phyloP scores from a whole-genome alignment of 1,140 invertebrate genomes.

The Drosophila arawakana region DNA sequence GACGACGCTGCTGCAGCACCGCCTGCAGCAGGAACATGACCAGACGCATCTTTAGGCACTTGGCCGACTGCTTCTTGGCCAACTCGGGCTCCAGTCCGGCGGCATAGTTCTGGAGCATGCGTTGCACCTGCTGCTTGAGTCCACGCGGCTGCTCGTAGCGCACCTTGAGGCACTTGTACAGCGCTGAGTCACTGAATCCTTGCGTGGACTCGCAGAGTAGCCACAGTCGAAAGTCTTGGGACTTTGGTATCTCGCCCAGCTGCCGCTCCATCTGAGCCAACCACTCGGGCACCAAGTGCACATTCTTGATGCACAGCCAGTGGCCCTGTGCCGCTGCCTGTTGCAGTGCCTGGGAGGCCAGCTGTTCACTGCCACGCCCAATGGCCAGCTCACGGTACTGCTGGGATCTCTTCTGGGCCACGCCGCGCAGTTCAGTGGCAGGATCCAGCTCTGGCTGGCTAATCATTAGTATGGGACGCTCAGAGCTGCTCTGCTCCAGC shows the following conservation, averaged over 20 bases:
- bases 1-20: constrained; percentile 93
- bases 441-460: constrained; percentile 92
- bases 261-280: constrained; percentile 90
- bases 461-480: constrained; percentile 91
- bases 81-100: constrained; percentile 39
- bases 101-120: constrained; percentile 84
- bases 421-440: constrained; percentile 89
- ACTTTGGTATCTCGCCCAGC: constrained; percentile 86
- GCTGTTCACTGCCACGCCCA: constrained; percentile 69
- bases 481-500: constrained; percentile 75
- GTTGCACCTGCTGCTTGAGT: constrained; percentile 87
- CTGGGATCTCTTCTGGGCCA: constrained; percentile 86
- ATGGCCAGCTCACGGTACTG: constrained; percentile 85
- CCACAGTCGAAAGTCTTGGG: constrained; percentile 91
- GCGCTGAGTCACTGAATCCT: constrained; percentile 66
- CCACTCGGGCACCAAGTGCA: constrained; percentile 94
- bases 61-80: constrained; percentile 60
- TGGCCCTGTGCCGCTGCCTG: constrained; percentile 68
- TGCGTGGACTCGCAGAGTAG: constrained; percentile 86
- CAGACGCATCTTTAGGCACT: constrained; percentile 79
- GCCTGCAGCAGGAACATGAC: constrained; percentile 87
- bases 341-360: constrained; percentile 52
- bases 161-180: constrained; percentile 88
- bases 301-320: constrained; percentile 90
- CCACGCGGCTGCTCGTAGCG: constrained; percentile 92